Evolutionary conservation across 2,888 invertebrate genomes (phyloP).

Genomic region (Xanthia icteritia): DNA sequence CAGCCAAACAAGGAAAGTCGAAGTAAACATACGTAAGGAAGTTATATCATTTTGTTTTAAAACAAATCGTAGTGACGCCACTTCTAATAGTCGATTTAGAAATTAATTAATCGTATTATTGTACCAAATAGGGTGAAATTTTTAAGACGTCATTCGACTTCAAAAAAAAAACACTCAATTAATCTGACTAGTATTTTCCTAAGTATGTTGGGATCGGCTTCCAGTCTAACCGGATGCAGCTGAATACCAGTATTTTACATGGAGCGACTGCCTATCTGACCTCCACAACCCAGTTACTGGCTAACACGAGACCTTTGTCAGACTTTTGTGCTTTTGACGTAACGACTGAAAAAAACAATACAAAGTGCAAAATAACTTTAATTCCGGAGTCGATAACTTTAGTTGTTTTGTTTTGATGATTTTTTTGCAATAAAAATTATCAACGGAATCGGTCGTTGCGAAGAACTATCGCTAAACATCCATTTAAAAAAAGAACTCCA

Average conservation of each 20-base stretch:
- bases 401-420: too few relatives aligned
- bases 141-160: neutral
- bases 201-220: neutral
- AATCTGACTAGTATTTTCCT: neutral
- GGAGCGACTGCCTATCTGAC: neutral
- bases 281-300: neutral
- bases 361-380: too few relatives aligned
- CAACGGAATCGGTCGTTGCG: too few relatives aligned
- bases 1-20: constrained; percentile 81
- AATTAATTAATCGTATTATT: too few relatives aligned
- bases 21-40: constrained; percentile 74
- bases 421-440: neutral
- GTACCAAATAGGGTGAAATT: neutral
- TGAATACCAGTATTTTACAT: constrained; percentile 2
- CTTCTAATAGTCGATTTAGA: neutral
- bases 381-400: too few relatives aligned
- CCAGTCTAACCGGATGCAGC: neutral
- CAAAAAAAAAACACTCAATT: neutral
- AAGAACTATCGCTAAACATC: too few relatives aligned
- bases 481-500: too few relatives aligned
- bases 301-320: neutral
- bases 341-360: neutral
- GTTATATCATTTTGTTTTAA: constrained; percentile 23
- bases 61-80: constrained; percentile 5
- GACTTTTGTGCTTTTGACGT: too few relatives aligned